Base-by-base conservation (phyloP, 1,140 invertebrate species). In the Goniozus legneri region DNA sequence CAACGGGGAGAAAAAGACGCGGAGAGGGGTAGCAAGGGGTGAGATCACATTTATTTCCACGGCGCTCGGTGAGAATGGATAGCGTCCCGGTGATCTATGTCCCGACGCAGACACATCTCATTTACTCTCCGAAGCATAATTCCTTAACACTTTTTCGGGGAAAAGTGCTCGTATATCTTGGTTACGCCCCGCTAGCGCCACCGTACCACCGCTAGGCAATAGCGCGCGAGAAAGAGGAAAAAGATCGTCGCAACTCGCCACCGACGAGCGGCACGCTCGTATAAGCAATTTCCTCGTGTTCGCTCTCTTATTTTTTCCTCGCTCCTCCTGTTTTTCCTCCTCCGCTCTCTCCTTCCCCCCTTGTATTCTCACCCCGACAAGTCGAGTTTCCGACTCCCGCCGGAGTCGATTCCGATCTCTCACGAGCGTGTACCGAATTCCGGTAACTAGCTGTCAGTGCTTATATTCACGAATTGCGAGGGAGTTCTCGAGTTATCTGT, bases 71-170 rank as follows among this genome's bases (percentile, higher is more conserved):
- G 50, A 58, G 58, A 72, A 71, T 67, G 67, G 68, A 69, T 70
- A 65, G 60, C 59, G 62, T 44, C 54, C 48, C 34, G 60, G 70
- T 73, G 70, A 73, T 73, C 64, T 71, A 73, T 71, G 69, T 66
- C 60, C 62, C 65, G 43, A 54, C 53, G 63, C 62, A 71, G 69
- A 69, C 70, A 71, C 70, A 69, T 73, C 68, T 73, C 68, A 73
- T 73, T 73, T 73, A 71, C 68, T 71, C 63, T 53, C 58, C 54
- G 54, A 51, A 62, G 70, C 70, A 71, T 73, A 73, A 73, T 71
- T 73, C 66, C 69, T 70, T 69, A 69, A 71, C 66, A 71, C 67
- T 73, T 73, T 71, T 69, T 70, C 56, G 62, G 55, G 57, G 54
- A 60, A 62, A 59, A 64, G 62, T 57, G 62, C 54, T 69, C 69